Base-by-base conservation (phyloP, 2,888 invertebrate genomes). In the Ptilodon capucinus region DNA sequence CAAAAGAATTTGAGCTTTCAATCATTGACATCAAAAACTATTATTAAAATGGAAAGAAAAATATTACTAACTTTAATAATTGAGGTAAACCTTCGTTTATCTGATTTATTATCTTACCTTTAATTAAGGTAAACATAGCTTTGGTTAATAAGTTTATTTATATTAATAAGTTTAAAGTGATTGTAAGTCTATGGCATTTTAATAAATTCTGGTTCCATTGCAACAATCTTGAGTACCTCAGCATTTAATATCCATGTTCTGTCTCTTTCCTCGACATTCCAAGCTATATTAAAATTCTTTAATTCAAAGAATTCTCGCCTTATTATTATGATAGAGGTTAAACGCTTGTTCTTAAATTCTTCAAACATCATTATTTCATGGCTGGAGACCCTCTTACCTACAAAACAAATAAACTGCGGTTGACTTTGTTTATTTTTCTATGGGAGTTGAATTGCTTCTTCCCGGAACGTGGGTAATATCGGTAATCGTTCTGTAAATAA, bases 381-480 rank as follows among this genome's bases (percentile, higher is more conserved):
- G 72, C 76, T 72, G 63, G 68, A 68, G 71, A 69, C 72, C 77
- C 72, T 77, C 79, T 76, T 76, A 75, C 78, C 76, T 72, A 81
- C 81, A 84, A 71, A 79, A 84, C 81, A 87, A 87, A 88, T 79
- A 86, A 79, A 83, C 79, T 73, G 74, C 65, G 77, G 82, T 75
- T 76, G 81, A 81, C 79, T 77, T 71, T 85, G 81, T 87, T 87
- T 87, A 86, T 86, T 87, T 87, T 84, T 79, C 81, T 80, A 78
- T 79, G 76, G 76, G 75, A 79, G 73, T 80, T 79, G 79, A 82
- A 87, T 85, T 80, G 79, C 79, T 79, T 81, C 79, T 87, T 86
- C 84, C 76, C 64, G 75, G 84, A 86, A 86, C 76, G 74, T 73
- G 71, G 71, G 77, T 73, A 80, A 80, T 80, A 78, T 78, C 74